These are phyloP conservation scores for Drosophila pseudoobscura DNA, from an alignment of 1,140 invertebrate genomes.

Conservation along the genomic window DNA sequence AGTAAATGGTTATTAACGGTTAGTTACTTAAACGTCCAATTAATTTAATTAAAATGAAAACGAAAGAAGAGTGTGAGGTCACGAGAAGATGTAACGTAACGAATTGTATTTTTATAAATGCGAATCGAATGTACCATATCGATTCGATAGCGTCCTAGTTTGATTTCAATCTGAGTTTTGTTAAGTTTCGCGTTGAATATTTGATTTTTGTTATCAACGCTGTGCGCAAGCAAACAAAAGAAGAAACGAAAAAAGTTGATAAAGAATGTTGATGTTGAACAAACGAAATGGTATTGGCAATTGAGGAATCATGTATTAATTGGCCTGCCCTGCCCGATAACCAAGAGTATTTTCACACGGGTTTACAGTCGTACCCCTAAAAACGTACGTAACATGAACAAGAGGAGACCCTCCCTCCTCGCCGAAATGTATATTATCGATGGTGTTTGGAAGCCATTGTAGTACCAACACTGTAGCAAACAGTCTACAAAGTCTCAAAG, in stretches of 20 bases:
- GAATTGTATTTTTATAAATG: constrained; percentile 67
- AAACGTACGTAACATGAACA: constrained; percentile 55
- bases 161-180: constrained; percentile 55
- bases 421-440: constrained; percentile 57
- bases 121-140: constrained; percentile 21
- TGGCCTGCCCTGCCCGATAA: constrained; percentile 51
- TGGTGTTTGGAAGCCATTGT: constrained; percentile 44
- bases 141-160: constrained; percentile 41
- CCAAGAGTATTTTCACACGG: constrained; percentile 58
- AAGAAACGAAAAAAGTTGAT: constrained; percentile 33
- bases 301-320: constrained; percentile 64
- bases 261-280: constrained; percentile 47
- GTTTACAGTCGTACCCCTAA: constrained; percentile 1
- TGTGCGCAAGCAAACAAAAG: constrained; percentile 70
- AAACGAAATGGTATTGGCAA: constrained; percentile 58
- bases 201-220: constrained; percentile 74
- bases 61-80: constrained; percentile 14
- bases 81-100: constrained; percentile 45
- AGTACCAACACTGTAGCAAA: constrained; percentile 40
- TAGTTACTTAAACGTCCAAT: constrained; percentile 83
- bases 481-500: constrained; percentile 63
- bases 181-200: constrained; percentile 66
- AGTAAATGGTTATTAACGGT: constrained; percentile 76
- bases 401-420: constrained; percentile 13
- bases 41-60: constrained; percentile 72